A percentile compares a stretch with the other conserved stretches of the same genome.
Conservation (phyloP, 2,113 vertebrate genomes). For the Cynocephalus volans region DNA sequence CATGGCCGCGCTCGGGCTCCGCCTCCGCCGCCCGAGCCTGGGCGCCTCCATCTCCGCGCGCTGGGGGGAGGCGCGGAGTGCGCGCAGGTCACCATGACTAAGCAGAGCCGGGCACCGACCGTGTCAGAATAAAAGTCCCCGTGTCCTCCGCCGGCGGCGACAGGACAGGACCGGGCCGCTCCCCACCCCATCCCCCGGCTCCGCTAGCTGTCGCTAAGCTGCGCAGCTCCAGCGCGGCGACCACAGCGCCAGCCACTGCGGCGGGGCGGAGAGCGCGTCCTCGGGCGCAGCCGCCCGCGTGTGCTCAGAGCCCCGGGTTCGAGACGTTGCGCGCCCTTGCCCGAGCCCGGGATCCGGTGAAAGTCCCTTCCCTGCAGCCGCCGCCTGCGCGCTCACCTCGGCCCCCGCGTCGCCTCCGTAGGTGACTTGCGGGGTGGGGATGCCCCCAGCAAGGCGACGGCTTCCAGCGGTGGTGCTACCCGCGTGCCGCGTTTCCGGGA, state of each 20-base stretch:
- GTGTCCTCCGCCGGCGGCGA: not conserved
- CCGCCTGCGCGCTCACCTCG: slow-evolving; percentile 34
- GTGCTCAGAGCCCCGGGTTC: not conserved
- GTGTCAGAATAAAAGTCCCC: slow-evolving; percentile 86
- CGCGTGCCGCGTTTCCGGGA: slow-evolving; percentile 60
- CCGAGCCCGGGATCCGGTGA: not conserved
- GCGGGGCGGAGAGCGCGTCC: not conserved
- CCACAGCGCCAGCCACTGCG: not conserved
- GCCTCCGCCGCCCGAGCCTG: slow-evolving; percentile 70
- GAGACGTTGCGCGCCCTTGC: not conserved
- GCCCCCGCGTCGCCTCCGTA: not conserved
- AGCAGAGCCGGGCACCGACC: slow-evolving; percentile 78
- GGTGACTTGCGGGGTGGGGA: not conserved
- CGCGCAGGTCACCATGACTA: slow-evolving; percentile 87
- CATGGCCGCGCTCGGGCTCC: slow-evolving; percentile 80
- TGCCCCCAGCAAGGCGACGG: not conserved
- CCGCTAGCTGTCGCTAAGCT: not conserved
- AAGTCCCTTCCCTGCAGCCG: too few species aligned
- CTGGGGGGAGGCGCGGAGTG: slow-evolving; percentile 63
- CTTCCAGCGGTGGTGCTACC: not conserved
- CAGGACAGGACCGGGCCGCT: not conserved
- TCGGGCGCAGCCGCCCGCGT: not conserved
- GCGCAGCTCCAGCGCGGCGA: not conserved
- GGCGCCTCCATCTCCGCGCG: slow-evolving; percentile 78
- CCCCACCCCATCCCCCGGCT: not conserved